Evolutionary conservation across 2,797 vertebrate genomes (phyloP), one percentile per base, ranked within the genome.

Genomic region (Bucorvus abyssinicus): DNA sequence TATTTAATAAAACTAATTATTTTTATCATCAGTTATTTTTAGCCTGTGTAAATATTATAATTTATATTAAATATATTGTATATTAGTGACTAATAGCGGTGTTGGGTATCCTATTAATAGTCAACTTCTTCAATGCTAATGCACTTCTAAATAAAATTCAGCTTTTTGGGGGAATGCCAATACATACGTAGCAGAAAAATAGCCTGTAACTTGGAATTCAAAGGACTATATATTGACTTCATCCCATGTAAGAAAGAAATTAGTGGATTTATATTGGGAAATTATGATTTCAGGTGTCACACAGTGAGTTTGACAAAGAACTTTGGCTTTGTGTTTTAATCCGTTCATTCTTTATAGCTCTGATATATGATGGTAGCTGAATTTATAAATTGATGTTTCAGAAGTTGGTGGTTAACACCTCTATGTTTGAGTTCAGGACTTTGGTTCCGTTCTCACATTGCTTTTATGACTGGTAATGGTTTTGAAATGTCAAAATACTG

Each of bases 331-430:
- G 49, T 22, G 45, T 71, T 69, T 59, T 53, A 47, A 24, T 91
- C 30, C 21, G 6, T 70, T 83, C 36, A 14, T 36, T 15, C 34
- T 44, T 26, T 77, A n/a, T 24, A 49, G 57, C 87, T 86, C 82
- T 59, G 64, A 34, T 78, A 30, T 68, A 5, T 38, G 73, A 23
- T 84, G 47, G 67, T 65, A 93, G 29, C 93, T 93, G 70, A 86
- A 70, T 88, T 92, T 94, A 57, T 74, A 91, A 85, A 79, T 52
- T 96, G 96, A 68, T 92, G 94, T 97, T 91, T 96, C 82, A 89
- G 83, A 71, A 88, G 86, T 86, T 63, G 22, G 97, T 87, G 97
- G 97, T 98, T 98, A 97, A 97, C 97, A 94, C 96, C 92, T 98
- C 92, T 92, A 75, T 84, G 91, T 95, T 95, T 74, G 91, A 87